A percentile compares a stretch with the other conserved stretches of the same genome.
Evolutionary conservation across 2,888 invertebrate genomes (phyloP).

Genomic region (Stenurella melanura): DNA sequence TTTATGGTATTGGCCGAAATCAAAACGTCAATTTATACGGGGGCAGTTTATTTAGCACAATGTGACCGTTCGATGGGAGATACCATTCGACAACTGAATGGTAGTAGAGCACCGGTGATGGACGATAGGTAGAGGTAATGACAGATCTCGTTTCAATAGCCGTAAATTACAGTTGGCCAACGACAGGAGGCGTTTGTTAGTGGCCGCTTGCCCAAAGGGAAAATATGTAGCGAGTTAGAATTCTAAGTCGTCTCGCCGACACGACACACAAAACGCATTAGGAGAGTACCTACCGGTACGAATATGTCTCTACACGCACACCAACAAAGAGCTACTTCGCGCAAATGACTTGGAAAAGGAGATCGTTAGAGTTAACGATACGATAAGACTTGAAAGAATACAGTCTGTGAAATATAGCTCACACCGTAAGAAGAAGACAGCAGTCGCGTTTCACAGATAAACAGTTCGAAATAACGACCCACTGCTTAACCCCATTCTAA

Average conservation of each 20-base stretch:
- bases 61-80: slow-evolving; percentile 59
- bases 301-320: slow-evolving; percentile 50
- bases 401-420: slow-evolving; percentile 59
- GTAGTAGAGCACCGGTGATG: slow-evolving; percentile 64
- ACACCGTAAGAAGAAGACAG: slow-evolving; percentile 52
- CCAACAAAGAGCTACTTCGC: slow-evolving; percentile 56
- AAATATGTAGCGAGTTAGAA: slow-evolving; percentile 49
- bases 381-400: slow-evolving; percentile 67
- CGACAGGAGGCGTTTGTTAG: slow-evolving; percentile 67
- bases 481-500: slow-evolving; percentile 41
- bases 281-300: slow-evolving; percentile 56
- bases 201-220: slow-evolving; percentile 47
- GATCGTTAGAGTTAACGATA: slow-evolving; percentile 71
- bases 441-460: slow-evolving; percentile 62
- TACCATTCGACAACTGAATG: slow-evolving; percentile 66
- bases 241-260: slow-evolving; percentile 48
- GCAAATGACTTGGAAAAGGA: slow-evolving; percentile 69
- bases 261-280: slow-evolving; percentile 69
- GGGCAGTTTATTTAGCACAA: slow-evolving; percentile 60
- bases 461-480: slow-evolving; percentile 54
- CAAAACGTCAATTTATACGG: slow-evolving; percentile 57
- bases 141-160: slow-evolving; percentile 67
- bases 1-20: slow-evolving; percentile 58
- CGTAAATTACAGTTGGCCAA: slow-evolving; percentile 67
- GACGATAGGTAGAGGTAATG: slow-evolving; percentile 67